Evolutionary conservation across 35 echinoderm and acorn worm genomes (phyloP).

Genomic region (Ophiothrix spiculata): DNA sequence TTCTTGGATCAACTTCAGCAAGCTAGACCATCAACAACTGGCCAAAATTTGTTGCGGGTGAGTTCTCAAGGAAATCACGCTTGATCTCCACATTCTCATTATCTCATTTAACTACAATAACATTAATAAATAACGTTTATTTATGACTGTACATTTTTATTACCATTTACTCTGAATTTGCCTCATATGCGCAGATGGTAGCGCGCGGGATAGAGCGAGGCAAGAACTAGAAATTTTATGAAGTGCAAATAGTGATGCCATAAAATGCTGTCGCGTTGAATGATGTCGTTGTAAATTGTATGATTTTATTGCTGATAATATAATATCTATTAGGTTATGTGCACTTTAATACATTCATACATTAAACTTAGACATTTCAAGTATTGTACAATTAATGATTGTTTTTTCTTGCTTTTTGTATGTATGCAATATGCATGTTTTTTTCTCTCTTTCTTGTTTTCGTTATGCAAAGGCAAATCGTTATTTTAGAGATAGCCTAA

Average conservation of each 20-base stretch:
- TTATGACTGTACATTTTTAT: not conserved
- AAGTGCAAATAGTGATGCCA: not conserved
- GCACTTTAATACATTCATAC: too few relatives aligned
- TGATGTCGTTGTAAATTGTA: not conserved
- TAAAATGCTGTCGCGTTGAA: not conserved
- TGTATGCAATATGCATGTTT: too few relatives aligned
- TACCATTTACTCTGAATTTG: not conserved
- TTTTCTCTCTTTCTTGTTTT: too few relatives aligned
- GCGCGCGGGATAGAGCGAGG: not conserved
- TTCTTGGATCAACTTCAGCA: too few relatives aligned
- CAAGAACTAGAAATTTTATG: constrained; percentile 6
- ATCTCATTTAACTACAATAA: constrained; percentile 16
- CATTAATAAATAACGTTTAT: constrained; percentile 10
- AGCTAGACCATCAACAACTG: too few relatives aligned
- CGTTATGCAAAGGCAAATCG: too few relatives aligned
- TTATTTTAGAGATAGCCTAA: too few relatives aligned
- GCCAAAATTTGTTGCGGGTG: too few relatives aligned
- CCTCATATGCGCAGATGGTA: not conserved
- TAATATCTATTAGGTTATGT: too few relatives aligned
- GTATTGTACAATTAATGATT: too few relatives aligned
- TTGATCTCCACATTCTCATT: not conserved
- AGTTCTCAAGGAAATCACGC: not conserved
- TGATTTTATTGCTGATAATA: constrained; percentile 13
- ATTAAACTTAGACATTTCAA: too few relatives aligned
- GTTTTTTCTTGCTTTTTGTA: too few relatives aligned